Evolutionary conservation across 2,113 vertebrate species (phyloP).

Genomic region (Chloropsis hardwickii): DNA sequence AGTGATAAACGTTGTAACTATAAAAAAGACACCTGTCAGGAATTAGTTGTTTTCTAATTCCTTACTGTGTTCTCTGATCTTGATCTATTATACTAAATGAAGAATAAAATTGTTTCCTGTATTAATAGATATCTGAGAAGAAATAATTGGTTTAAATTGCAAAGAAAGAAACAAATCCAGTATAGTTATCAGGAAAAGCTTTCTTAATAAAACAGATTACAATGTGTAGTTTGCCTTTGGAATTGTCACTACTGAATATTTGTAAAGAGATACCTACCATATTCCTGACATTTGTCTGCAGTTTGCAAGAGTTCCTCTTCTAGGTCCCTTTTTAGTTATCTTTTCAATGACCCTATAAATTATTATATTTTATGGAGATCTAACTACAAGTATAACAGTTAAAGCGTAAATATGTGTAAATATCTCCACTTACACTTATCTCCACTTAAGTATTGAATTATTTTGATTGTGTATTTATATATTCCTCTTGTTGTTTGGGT

Average conservation of each 20-base stretch:
- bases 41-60: background rate
- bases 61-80: background rate
- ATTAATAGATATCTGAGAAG: background rate
- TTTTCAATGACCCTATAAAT: background rate
- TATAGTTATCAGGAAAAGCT: background rate
- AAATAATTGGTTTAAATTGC: background rate
- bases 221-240: background rate
- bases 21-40: background rate
- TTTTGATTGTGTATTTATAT: background rate
- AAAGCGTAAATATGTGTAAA: background rate
- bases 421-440: background rate
- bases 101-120: background rate
- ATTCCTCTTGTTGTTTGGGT: background rate
- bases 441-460: background rate
- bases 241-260: background rate
- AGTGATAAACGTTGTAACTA: background rate
- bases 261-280: background rate
- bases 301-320: background rate
- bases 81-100: background rate
- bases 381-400: background rate
- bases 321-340: background rate
- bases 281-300: background rate
- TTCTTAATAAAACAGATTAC: background rate
- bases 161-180: background rate
- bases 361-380: background rate